Evolutionary conservation across 2,797 vertebrate genomes (phyloP).

Genomic region (Scarus forsteni): DNA sequence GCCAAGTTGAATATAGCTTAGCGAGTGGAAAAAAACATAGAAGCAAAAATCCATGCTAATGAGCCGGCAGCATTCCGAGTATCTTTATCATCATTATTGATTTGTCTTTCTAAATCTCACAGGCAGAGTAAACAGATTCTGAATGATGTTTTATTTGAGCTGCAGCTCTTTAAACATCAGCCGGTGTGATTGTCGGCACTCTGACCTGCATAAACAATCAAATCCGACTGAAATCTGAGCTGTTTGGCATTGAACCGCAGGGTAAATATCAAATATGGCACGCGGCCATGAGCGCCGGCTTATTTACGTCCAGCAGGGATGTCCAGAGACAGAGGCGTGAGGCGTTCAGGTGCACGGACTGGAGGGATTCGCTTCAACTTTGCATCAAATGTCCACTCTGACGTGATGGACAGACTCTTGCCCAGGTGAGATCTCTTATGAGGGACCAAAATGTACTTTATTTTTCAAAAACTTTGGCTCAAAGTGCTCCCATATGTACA

Average conservation of each 20-base stretch:
- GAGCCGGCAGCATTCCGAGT: neutral
- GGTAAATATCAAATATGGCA: neutral
- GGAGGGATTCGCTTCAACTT: too few relatives aligned
- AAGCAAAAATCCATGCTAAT: neutral
- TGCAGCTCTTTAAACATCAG: neutral
- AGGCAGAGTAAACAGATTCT: neutral
- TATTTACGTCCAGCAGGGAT: neutral
- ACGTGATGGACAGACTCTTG: too few relatives aligned
- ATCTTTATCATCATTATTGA: neutral
- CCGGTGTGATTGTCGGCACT: neutral
- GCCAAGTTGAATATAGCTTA: neutral
- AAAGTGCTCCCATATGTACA: too few relatives aligned
- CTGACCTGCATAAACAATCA: neutral
- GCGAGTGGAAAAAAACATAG: neutral
- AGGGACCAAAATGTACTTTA: too few relatives aligned
- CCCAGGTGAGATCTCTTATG: too few relatives aligned
- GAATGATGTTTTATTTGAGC: neutral
- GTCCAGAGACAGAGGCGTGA: too few relatives aligned
- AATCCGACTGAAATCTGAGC: constrained; percentile 10
- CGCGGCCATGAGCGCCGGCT: neutral
- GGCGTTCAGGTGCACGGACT: too few relatives aligned
- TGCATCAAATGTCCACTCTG: too few relatives aligned
- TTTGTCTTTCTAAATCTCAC: neutral
- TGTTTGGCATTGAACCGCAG: neutral
- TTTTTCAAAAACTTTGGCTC: too few relatives aligned